Percentiles rank a stretch among this genome's conserved stretches.
phyloP scores from a whole-genome alignment of 2,113 vertebrate species.

The Plectropomus leopardus region DNA sequence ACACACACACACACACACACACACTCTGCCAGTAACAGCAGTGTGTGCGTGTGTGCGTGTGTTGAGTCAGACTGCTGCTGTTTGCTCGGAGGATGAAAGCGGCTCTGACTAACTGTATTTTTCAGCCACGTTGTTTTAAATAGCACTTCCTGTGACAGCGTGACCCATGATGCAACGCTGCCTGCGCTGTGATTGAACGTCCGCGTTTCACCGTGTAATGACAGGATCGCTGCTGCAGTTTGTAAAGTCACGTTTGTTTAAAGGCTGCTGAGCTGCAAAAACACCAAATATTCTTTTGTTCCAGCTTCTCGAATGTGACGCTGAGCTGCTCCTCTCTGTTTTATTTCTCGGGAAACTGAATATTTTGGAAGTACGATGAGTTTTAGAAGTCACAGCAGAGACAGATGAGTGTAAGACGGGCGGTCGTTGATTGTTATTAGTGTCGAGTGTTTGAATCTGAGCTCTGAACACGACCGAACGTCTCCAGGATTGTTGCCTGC shows the following conservation, averaged over 20 bases:
- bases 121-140: constrained; percentile 41
- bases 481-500: constrained; percentile 1
- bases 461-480: not conserved
- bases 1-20: constrained; percentile 6
- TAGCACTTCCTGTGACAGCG: constrained; percentile 64
- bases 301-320: not conserved
- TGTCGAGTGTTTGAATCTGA: not conserved
- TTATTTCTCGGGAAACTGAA: no score
- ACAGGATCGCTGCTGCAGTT: not conserved
- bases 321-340: not conserved
- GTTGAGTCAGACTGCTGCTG: constrained; percentile 36
- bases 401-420: not conserved
- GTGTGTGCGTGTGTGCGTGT: not conserved
- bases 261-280: not conserved
- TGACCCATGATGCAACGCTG: constrained; percentile 67
- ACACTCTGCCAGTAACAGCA: not conserved
- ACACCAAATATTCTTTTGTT: not conserved
- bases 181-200: not conserved
- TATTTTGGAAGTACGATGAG: no score
- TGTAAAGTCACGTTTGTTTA: not conserved
- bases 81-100: constrained; percentile 44
- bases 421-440: not conserved
- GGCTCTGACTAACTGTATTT: constrained; percentile 46
- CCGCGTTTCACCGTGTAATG: not conserved
- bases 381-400: not conserved